phyloP scores from a whole-genome alignment of 2,113 vertebrate species.

The Ptyas mucosa region DNA sequence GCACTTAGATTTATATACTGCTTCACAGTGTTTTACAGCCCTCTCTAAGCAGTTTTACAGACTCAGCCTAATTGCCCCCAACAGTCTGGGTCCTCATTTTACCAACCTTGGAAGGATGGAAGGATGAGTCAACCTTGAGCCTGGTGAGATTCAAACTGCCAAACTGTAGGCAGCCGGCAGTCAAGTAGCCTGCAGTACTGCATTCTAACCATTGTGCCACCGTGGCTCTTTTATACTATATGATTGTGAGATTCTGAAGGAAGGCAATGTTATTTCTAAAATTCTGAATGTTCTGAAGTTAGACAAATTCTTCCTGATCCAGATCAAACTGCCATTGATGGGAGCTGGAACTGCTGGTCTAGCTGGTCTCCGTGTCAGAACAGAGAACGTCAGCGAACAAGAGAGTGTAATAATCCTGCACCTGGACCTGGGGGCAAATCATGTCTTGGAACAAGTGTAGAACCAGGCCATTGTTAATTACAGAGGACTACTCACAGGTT shows the following conservation, averaged over 20 bases:
- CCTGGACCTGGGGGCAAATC: constrained; percentile 28
- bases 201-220: too few relatives aligned
- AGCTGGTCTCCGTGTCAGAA: constrained; percentile 63
- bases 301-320: background rate
- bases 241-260: background rate
- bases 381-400: constrained; percentile 60
- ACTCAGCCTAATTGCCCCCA: too few relatives aligned
- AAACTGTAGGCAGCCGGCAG: too few relatives aligned
- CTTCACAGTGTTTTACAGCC: too few relatives aligned
- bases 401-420: constrained; percentile 66
- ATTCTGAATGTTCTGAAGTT: background rate
- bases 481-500: constrained; percentile 22
- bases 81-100: too few relatives aligned
- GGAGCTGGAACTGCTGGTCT: constrained; percentile 79
- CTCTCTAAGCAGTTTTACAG: too few relatives aligned
- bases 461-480: constrained; percentile 60
- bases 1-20: too few relatives aligned
- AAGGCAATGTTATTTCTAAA: background rate
- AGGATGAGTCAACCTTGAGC: too few relatives aligned
- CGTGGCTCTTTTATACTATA: background rate
- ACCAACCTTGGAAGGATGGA: too few relatives aligned
- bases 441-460: constrained; percentile 68
- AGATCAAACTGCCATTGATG: constrained; percentile 50
- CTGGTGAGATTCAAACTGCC: too few relatives aligned
- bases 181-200: too few relatives aligned